phyloP scores from a whole-genome alignment of 2,888 invertebrate species.

The Macropis europaea region DNA sequence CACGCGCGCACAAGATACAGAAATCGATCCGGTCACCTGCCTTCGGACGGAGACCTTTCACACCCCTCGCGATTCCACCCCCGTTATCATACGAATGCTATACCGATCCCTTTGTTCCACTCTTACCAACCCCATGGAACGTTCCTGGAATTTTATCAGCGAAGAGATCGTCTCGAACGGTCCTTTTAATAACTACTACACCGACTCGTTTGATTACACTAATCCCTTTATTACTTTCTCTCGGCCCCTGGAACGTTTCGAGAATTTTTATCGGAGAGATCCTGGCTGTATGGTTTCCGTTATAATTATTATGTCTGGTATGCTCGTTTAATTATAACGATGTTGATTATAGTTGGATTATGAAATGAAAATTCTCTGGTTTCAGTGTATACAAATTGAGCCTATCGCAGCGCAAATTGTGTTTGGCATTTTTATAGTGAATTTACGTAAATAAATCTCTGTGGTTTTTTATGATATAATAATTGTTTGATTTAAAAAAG shows the following conservation, averaged over 20 bases:
- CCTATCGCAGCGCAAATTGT: no score
- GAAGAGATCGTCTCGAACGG: not conserved
- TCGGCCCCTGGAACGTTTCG: not conserved
- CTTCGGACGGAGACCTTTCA: slow-evolving; percentile 44
- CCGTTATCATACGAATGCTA: slow-evolving; percentile 11
- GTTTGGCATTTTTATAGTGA: no score
- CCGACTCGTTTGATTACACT: not conserved
- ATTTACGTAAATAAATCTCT: no score
- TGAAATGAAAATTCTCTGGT: no score
- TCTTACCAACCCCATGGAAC: not conserved
- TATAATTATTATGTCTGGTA: no score
- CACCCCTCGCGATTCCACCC: slow-evolving; percentile 25
- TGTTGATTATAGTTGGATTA: no score
- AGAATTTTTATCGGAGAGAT: not conserved
- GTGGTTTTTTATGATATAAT: no score
- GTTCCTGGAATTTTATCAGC: not conserved
- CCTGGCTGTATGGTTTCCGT: not conserved
- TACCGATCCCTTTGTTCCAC: not conserved
- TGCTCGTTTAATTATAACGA: no score
- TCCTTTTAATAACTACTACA: not conserved
- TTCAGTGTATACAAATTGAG: no score
- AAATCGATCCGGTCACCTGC: slow-evolving; percentile 65
- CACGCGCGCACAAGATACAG: slow-evolving; percentile 24
- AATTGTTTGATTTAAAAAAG: no score
- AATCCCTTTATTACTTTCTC: not conserved